Conservation (phyloP, 2,888 invertebrate genomes). For the Apodemia zela region DNA sequence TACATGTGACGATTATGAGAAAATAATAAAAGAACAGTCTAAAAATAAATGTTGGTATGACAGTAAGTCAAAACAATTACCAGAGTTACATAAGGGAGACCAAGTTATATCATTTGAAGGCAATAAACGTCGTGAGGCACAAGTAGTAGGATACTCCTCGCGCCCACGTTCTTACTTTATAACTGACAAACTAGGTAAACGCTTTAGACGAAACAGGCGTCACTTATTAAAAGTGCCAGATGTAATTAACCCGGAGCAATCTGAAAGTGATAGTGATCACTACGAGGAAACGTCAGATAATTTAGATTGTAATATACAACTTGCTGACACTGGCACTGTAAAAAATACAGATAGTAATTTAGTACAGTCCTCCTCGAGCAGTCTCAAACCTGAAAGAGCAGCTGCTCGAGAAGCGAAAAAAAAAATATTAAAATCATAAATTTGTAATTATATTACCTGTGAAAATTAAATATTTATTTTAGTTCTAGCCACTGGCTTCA, state of each 20-base stretch:
- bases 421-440: neutral
- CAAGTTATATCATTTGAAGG: conserved; percentile 17
- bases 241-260: neutral
- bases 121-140: conserved; percentile 2
- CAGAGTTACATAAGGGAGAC: conserved; percentile 19
- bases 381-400: neutral
- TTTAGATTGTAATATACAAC: neutral
- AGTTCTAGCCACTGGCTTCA: too few relatives aligned
- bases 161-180: conserved; percentile 27
- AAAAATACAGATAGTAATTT: neutral
- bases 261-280: neutral
- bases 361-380: neutral
- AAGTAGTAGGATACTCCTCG: conserved; percentile 13
- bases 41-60: conserved; percentile 22
- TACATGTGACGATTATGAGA: neutral
- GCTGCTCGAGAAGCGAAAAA: neutral
- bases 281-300: neutral
- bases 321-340: neutral
- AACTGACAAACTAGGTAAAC: conserved; percentile 12
- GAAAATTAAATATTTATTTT: too few relatives aligned
- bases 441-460: too few relatives aligned
- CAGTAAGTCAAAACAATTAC: neutral
- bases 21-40: conserved; percentile 4
- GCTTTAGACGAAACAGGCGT: conserved; percentile 21
- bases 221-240: conserved; percentile 13